A percentile compares a stretch with the other conserved stretches of the same genome.
Conservation (phyloP, 2,797 vertebrate genomes). For the Acomys russatus region DNA sequence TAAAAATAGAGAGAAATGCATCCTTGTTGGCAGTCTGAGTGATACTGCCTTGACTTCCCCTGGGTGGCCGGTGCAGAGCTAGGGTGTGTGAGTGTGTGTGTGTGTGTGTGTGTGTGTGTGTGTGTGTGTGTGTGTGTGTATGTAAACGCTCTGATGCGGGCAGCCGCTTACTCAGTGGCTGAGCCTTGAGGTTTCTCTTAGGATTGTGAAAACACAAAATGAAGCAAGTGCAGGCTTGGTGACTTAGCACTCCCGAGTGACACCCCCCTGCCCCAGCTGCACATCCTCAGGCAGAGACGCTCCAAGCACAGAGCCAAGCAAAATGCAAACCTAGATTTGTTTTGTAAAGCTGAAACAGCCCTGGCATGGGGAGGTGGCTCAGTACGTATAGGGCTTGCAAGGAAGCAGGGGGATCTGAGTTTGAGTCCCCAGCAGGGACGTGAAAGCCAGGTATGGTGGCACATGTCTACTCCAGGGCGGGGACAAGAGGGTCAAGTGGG, state of each 20-base stretch:
- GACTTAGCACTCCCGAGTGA: not conserved
- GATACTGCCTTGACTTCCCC: not conserved
- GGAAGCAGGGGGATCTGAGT: not conserved
- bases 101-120: no score
- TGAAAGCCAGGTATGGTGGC: not conserved
- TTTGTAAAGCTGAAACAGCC: not conserved
- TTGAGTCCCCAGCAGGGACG: not conserved
- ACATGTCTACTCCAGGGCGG: not conserved
- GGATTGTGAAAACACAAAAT: not conserved
- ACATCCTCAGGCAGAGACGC: not conserved
- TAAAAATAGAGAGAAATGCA: not conserved
- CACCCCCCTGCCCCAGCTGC: no score
- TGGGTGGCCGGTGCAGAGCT: not conserved
- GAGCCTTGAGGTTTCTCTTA: not conserved
- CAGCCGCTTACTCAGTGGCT: not conserved
- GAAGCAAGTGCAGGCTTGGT: not conserved
- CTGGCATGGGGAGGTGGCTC: not conserved
- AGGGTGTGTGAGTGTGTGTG: no score
- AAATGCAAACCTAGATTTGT: not conserved
- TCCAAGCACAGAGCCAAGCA: not conserved
- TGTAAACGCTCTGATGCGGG: not conserved
- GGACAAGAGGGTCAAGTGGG: not conserved
- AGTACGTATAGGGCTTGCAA: not conserved
- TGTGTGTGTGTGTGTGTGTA: no score
- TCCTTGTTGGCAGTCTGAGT: conserved; percentile 9